These are phyloP conservation scores for Neotoma lepida DNA, from an alignment of 2,113 vertebrate species.

Conservation along the genomic window DNA sequence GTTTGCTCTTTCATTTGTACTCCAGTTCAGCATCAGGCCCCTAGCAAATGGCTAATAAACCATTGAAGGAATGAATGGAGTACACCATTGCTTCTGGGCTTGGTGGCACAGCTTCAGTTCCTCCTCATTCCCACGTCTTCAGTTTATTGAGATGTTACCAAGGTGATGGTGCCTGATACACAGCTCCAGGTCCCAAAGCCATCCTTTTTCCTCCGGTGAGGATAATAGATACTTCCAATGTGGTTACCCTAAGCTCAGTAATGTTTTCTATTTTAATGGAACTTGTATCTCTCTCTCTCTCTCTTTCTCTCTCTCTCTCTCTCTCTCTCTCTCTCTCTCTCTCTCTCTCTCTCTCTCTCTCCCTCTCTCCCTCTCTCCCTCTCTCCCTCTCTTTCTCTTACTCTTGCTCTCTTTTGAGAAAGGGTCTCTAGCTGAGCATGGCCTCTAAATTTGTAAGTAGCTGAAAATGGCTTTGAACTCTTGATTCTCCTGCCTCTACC, in stretches of 20 bases:
- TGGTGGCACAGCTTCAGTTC: neutral
- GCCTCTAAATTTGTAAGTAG: neutral
- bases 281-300: neutral
- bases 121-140: neutral
- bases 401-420: neutral
- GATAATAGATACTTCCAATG: neutral
- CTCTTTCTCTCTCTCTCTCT: neutral
- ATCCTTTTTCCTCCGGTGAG: neutral
- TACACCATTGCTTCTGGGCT: neutral
- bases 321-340: neutral
- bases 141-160: neutral
- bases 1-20: neutral
- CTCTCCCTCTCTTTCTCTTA: neutral
- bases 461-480: neutral
- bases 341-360: neutral
- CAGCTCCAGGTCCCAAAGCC: neutral
- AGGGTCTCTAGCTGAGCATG: neutral
- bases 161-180: neutral
- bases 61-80: neutral
- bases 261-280: neutral
- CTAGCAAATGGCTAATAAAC: neutral
- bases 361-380: no score
- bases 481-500: no score
- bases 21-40: neutral
- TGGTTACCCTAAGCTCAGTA: accelerated